A percentile compares a stretch with the other conserved stretches of the same genome.
phyloP scores from a whole-genome alignment of 2,113 vertebrate species.

The Vireo altiloquus region DNA sequence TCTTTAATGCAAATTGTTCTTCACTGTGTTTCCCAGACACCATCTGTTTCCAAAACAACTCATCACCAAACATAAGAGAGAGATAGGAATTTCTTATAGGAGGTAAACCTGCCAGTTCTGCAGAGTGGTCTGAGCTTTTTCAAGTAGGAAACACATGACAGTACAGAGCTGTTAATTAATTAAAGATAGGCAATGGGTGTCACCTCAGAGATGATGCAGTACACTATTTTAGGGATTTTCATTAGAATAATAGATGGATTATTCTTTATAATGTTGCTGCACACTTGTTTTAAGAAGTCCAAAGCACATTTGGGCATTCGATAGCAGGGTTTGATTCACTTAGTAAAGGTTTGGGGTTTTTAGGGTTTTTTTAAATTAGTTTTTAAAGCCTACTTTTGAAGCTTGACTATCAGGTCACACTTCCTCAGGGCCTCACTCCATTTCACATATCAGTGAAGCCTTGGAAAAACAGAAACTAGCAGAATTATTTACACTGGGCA shows the following conservation, averaged over 20 bases:
- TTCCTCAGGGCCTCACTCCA: not conserved
- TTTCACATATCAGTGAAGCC: not conserved
- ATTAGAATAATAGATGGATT: not conserved
- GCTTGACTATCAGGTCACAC: not conserved
- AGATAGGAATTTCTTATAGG: not conserved
- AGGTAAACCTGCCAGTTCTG: not conserved
- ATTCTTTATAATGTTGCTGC: not conserved
- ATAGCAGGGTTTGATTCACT: not conserved
- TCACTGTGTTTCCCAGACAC: conserved; percentile 13
- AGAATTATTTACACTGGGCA: not conserved
- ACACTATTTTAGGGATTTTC: not conserved
- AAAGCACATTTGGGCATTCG: not conserved
- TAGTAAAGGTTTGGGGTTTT: not conserved
- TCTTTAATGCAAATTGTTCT: not conserved
- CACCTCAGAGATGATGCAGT: not conserved
- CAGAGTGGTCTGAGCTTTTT: not conserved
- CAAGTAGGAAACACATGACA: not conserved
- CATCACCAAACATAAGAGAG: not conserved
- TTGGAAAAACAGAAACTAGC: not conserved
- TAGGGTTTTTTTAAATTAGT: not conserved
- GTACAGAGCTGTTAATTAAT: not conserved
- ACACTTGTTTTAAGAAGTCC: not conserved
- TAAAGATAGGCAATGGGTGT: not conserved
- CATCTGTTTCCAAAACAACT: conserved; percentile 25
- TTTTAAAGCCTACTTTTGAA: not conserved